Evolutionary conservation across 2,113 vertebrate species (phyloP), one percentile per base, ranked within the genome.

Genomic region (Enhydra lutris): DNA sequence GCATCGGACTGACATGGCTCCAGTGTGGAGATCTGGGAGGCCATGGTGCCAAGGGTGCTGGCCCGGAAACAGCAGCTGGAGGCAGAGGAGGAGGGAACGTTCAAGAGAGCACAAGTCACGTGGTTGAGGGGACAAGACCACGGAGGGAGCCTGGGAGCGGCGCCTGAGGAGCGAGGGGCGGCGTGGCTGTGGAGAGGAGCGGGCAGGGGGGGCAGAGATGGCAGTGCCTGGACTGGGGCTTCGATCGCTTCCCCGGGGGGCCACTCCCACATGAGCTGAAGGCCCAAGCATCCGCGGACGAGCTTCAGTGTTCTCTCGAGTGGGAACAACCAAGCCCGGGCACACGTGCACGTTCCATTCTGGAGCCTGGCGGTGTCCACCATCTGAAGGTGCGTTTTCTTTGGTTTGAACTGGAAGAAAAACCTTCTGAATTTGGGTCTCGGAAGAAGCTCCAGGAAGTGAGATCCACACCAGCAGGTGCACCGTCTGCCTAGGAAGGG

Each of bases 121-220:
- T 5, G 9, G 17, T 0, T 0, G 17, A 42, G 24, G n/a, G 59
- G 10, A 2, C 11, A 1, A 7, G 79, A 3, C 24, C 14, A 10
- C 2, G 0, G 15, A 23, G 52, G 65, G 69, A 13, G 45, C 17
- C 81, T 63, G 31, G 2, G 29, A 57, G 79, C 6, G 23, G 39
- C 8, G 3, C 3, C 9, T 1, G 1, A 29, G 39, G 57, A 21
- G 14, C 23, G 1, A 7, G 24, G n/a, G 57, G 26, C 13, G 18
- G 74, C 50, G 1, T 2, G 3, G 29, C 67, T 21, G 10, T 0
- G 2, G 34, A 24, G 55, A 73, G 39, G 7, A 61, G 29, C 15
- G 0, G 1, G 45, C 79, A 17, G 55, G 31, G 6, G 6, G 2
- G 42, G 36, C 17, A 11, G 34, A 7, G 78, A 47, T 31, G 3